These are phyloP conservation scores for Ectropis crepuscularia DNA, from an alignment of 2,888 invertebrate species.

Conservation along the genomic window DNA sequence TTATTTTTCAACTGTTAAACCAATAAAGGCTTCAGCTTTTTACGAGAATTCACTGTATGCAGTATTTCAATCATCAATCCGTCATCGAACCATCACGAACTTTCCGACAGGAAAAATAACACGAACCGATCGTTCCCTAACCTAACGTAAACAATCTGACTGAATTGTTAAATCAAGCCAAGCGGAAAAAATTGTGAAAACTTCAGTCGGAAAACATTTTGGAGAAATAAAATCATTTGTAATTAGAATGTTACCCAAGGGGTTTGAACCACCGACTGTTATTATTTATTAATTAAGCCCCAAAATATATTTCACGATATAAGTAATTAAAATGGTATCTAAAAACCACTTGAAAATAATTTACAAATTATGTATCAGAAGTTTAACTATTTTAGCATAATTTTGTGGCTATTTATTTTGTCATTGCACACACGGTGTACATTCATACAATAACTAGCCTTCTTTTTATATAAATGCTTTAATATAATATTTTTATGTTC, in stretches of 20 bases:
- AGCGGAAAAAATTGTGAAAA: constrained; percentile 19
- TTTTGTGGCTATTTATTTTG: too few relatives aligned
- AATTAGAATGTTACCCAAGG: constrained; percentile 2
- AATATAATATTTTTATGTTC: too few relatives aligned
- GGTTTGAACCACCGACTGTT: neutral
- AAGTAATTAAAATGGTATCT: too few relatives aligned
- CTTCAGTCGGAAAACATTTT: constrained; percentile 20
- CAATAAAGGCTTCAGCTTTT: too few relatives aligned
- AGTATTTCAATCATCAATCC: constrained; percentile 12
- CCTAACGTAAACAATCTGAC: constrained; percentile 22
- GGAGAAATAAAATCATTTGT: constrained; percentile 18
- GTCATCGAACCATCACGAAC: constrained; percentile 4
- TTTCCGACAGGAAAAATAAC: constrained; percentile 15
- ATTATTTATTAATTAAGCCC: neutral
- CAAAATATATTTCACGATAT: too few relatives aligned
- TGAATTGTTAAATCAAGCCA: constrained; percentile 11
- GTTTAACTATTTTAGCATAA: too few relatives aligned
- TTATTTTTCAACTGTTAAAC: too few relatives aligned
- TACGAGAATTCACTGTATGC: neutral
- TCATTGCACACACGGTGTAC: too few relatives aligned
- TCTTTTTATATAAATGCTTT: too few relatives aligned
- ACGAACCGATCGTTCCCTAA: constrained; percentile 10
- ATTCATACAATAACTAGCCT: too few relatives aligned
- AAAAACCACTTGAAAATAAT: too few relatives aligned
- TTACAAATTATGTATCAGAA: too few relatives aligned